Percentiles rank a stretch among this genome's conserved stretches.
Evolutionary conservation across 2,113 vertebrate species (phyloP).

Genomic region (Epinephelus moara): DNA sequence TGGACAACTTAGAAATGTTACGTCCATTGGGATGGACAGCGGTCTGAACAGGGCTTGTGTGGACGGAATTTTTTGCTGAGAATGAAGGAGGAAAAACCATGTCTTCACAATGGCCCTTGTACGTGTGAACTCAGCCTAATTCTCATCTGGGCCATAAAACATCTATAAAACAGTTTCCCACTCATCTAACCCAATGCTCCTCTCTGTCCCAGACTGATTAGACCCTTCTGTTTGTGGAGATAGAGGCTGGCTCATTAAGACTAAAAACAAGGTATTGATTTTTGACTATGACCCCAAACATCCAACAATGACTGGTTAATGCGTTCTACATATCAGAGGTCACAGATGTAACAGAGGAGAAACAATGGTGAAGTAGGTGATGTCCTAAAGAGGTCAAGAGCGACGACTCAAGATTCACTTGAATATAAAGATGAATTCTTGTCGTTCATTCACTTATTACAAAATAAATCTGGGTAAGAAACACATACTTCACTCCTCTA

Average conservation of each 20-base stretch:
- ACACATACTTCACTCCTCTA: not conserved
- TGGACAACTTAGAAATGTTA: no score
- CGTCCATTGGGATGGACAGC: no score
- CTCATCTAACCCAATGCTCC: not conserved
- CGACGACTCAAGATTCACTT: conserved; percentile 1
- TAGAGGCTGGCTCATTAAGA: conserved; percentile 34
- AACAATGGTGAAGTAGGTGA: not conserved
- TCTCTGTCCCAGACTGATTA: conserved; percentile 35
- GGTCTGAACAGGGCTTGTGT: no score
- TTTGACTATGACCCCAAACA: conserved; percentile 49
- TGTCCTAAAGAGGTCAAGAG: not conserved
- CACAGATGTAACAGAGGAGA: conserved; percentile 40
- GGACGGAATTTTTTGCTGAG: no score
- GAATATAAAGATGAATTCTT: not conserved
- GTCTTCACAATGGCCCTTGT: no score
- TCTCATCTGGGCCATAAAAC: conserved; percentile 29
- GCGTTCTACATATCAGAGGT: conserved; percentile 54
- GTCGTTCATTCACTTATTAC: not conserved
- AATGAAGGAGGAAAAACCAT: no score
- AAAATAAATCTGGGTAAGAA: not conserved
- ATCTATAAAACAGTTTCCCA: conserved; percentile 20
- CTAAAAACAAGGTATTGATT: conserved; percentile 69
- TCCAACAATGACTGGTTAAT: conserved; percentile 66
- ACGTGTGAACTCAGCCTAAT: not conserved
- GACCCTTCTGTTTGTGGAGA: conserved; percentile 50